Conservation (phyloP, 2,797 vertebrate genomes). For the Knipowitschia caucasica region DNA sequence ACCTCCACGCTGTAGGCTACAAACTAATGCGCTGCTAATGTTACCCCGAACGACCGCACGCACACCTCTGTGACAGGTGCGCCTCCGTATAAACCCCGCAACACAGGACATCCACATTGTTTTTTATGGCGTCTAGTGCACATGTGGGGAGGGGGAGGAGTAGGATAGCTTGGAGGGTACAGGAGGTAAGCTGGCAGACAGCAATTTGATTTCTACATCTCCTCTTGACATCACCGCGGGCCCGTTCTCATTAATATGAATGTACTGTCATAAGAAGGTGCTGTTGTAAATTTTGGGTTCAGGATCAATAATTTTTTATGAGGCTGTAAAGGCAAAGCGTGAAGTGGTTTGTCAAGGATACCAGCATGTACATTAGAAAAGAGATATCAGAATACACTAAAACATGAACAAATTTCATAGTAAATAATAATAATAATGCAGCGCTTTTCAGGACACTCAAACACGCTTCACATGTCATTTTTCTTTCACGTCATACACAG, state of each 20-base stretch:
- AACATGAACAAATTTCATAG: too few species aligned
- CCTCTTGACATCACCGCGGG: conserved; percentile 41
- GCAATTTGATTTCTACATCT: conserved; percentile 56
- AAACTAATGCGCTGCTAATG: conserved; percentile 39
- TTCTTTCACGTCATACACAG: too few species aligned
- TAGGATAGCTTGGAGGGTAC: conserved; percentile 35
- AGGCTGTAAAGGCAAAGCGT: conserved; percentile 5
- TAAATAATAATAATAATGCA: too few species aligned
- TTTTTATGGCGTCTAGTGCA: conserved; percentile 32
- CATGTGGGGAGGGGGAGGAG: conserved; percentile 16
- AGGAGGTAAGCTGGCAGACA: conserved; percentile 13
- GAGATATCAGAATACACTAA: too few species aligned
- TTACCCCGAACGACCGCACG: conserved; percentile 14
- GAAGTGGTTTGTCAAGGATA: not conserved
- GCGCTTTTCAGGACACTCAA: too few species aligned
- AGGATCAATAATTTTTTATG: conserved; percentile 7
- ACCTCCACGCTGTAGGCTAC: conserved; percentile 55
- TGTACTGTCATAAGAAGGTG: conserved; percentile 8
- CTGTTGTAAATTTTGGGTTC: conserved; percentile 3
- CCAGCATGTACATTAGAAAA: not conserved
- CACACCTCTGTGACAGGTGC: conserved; percentile 60
- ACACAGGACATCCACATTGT: conserved; percentile 21
- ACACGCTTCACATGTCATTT: too few species aligned
- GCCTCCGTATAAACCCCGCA: conserved; percentile 24
- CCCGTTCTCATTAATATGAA: conserved; percentile 18